A percentile compares a stretch with the other conserved stretches of the same genome.
phyloP scores from a whole-genome alignment of 2,113 vertebrate genomes.

The Paraplagusia blochii region DNA sequence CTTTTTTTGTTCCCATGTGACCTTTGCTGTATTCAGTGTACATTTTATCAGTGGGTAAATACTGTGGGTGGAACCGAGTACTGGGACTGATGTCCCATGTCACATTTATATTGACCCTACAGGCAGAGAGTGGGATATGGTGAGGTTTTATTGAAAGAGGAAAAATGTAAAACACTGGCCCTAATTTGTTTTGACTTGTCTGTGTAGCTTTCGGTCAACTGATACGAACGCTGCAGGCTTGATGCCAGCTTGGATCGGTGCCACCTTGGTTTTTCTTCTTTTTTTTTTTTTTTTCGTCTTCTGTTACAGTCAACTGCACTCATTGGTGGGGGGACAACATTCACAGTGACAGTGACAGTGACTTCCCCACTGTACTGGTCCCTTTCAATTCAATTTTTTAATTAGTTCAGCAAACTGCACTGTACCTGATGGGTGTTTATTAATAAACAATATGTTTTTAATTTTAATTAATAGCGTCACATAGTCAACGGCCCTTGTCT shows the following conservation, averaged over 20 bases:
- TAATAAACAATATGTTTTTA: background rate
- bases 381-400: background rate
- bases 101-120: constrained; percentile 30
- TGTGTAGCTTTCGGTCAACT: constrained; percentile 13
- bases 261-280: no score
- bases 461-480: background rate
- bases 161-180: constrained; percentile 1
- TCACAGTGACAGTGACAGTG: background rate
- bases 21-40: constrained; percentile 33
- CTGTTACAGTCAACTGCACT: no score
- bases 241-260: no score
- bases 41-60: constrained; percentile 35
- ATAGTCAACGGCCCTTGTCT: background rate
- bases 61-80: constrained; percentile 14
- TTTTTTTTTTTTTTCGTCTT: no score
- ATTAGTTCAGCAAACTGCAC: background rate
- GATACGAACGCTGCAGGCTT: background rate
- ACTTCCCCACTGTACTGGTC: background rate
- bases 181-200: constrained; percentile 8
- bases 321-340: background rate
- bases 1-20: constrained; percentile 24
- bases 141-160: constrained; percentile 4
- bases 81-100: constrained; percentile 33
- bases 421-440: background rate
- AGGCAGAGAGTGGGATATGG: constrained; percentile 13